phyloP scores from a whole-genome alignment of 92 coral and sea anemone species.

The Montipora capitata region DNA sequence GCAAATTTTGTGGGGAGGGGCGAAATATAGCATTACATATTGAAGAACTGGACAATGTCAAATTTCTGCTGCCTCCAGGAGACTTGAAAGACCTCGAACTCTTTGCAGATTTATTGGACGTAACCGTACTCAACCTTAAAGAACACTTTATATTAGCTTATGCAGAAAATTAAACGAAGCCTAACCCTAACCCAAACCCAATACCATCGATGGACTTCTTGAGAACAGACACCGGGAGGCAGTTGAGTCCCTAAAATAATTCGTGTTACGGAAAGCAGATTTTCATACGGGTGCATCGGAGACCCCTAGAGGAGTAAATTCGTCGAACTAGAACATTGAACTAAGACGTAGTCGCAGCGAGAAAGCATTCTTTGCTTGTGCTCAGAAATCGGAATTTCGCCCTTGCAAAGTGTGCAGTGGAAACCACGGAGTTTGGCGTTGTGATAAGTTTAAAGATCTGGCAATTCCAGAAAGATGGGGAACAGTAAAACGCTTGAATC shows the following conservation, averaged over 20 bases:
- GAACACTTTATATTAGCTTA: slow-evolving; percentile 65
- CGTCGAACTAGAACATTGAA: slow-evolving; percentile 26
- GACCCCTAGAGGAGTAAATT: too few relatives aligned
- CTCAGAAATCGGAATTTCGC: slow-evolving; percentile 4
- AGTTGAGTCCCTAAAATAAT: too few relatives aligned
- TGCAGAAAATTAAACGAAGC: slow-evolving; percentile 69
- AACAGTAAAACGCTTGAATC: too few relatives aligned
- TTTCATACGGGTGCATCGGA: too few relatives aligned
- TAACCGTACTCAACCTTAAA: slow-evolving; percentile 60
- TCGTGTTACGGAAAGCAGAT: too few relatives aligned
- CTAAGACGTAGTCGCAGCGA: slow-evolving; percentile 35
- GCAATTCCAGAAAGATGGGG: too few relatives aligned
- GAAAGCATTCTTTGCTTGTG: slow-evolving; percentile 6
- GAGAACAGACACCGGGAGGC: slow-evolving; percentile 62
- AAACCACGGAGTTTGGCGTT: not conserved
- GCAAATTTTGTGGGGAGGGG: slow-evolving; percentile 56
- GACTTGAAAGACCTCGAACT: slow-evolving; percentile 58
- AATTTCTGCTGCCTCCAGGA: slow-evolving; percentile 49
- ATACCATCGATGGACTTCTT: slow-evolving; percentile 71
- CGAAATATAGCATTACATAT: slow-evolving; percentile 69
- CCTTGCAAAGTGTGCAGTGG: slow-evolving; percentile 57
- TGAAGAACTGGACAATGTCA: slow-evolving; percentile 65
- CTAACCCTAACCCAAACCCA: too few relatives aligned
- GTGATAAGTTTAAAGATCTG: too few relatives aligned
- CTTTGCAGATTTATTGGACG: slow-evolving; percentile 63